Percentiles rank a stretch among this genome's conserved stretches.
Evolutionary conservation across 2,113 vertebrate genomes (phyloP).

Genomic region (Xiphophorus hellerii): DNA sequence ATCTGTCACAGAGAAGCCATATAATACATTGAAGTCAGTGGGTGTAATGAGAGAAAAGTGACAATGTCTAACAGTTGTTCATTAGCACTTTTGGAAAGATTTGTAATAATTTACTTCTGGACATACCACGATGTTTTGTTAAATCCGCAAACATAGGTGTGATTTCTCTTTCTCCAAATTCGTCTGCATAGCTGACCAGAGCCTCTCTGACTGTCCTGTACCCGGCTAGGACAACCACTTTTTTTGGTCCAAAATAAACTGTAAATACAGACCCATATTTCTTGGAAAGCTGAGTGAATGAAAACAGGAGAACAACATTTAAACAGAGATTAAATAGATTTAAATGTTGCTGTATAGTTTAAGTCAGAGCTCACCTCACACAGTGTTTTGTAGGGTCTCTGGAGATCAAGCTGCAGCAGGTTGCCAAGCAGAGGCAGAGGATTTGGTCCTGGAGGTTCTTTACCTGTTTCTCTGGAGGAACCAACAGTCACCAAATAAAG

Average conservation of each 20-base stretch:
- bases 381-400: slow-evolving; percentile 53
- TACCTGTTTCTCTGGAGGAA: slow-evolving; percentile 4
- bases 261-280: slow-evolving; percentile 83
- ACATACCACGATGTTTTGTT: slow-evolving; percentile 76
- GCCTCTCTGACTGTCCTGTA: slow-evolving; percentile 84
- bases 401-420: slow-evolving; percentile 73
- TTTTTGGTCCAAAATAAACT: slow-evolving; percentile 81
- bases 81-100: neutral
- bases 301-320: neutral
- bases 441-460: slow-evolving; percentile 72
- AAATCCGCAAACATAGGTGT: slow-evolving; percentile 75
- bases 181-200: slow-evolving; percentile 78
- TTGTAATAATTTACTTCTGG: neutral
- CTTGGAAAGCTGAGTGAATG: slow-evolving; percentile 80
- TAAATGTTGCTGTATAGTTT: neutral
- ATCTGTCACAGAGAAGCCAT: no score
- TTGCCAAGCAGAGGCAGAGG: slow-evolving; percentile 74
- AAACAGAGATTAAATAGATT: neutral
- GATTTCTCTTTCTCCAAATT: slow-evolving; percentile 82
- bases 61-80: neutral
- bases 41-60: neutral
- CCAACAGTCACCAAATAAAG: slow-evolving; percentile 34
- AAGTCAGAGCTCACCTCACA: slow-evolving; percentile 46
- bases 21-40: no score
- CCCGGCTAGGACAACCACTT: slow-evolving; percentile 81